Evolutionary conservation across 2,888 invertebrate genomes (phyloP), one percentile per base, ranked within the genome.

Genomic region (Melinaea marsaeus): DNA sequence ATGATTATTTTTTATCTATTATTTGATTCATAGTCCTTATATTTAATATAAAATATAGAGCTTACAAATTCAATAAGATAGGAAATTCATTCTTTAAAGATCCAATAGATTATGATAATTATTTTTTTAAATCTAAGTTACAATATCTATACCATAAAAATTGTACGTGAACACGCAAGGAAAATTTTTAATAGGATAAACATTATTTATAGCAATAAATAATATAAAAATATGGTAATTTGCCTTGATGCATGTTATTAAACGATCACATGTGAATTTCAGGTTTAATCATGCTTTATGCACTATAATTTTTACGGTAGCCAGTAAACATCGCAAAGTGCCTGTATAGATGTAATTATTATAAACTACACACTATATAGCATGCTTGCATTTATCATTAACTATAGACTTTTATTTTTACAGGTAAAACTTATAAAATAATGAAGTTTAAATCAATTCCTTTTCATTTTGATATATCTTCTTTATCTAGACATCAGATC

Each of bases 161-260:
- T 34, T 47, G 34, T 67, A 59, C 65, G 71, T 75, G 74, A 71
- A 69, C 78, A 78, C 78, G 80, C 81, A 69, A 79, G 63, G 71
- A 61, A 77, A 80, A 81, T 72, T 76, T 69, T 77, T 71, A 65
- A 69, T 74, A 72, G 76, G 77, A 80, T 79, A 79, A 79, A 66
- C 71, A 74, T 74, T 76, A 79, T 80, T 81, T 78, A 77, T 64
- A 58, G 71, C 68, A 78, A 75, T 77, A 75, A 72, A 69, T 68
- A 34, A 72, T 69, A 73, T 76, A 75, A 76, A 61, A 45, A 59
- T 61, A 63, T 35, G 55, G 57, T 62, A 55, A 57, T 68, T 60
- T 60, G 45, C 51, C 60, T 66, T 64, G 68, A 69, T 69, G 68
- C 66, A 65, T 63, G 63, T 68, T 69, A 71, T 71, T 71, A 68